These are phyloP conservation scores for Silurus asotus DNA, from an alignment of 2,113 vertebrate genomes.

Conservation along the genomic window DNA sequence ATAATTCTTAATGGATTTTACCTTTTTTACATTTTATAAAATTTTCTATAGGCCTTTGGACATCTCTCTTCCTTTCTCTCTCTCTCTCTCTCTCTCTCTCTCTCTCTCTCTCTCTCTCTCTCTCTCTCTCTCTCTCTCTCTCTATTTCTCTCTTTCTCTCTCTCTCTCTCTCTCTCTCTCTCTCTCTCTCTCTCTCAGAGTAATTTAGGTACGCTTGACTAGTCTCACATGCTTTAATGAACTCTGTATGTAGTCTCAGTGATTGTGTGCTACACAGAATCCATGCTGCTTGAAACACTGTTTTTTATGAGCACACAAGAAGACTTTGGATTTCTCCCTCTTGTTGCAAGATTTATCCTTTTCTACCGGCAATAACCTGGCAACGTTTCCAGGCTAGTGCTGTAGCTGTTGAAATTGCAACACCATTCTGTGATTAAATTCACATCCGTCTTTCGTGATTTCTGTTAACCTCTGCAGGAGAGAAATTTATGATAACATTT, in stretches of 20 bases:
- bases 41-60: not conserved
- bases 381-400: not conserved
- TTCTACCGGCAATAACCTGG: not conserved
- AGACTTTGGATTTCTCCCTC: slow-evolving; percentile 1
- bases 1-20: not conserved
- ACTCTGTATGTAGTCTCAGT: not conserved
- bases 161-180: slow-evolving; percentile 22
- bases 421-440: not conserved
- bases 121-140: slow-evolving; percentile 12
- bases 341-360: not conserved
- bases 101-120: slow-evolving; percentile 10
- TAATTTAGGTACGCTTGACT: not conserved
- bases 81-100: slow-evolving; percentile 23
- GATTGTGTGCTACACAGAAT: not conserved
- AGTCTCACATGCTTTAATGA: slow-evolving; percentile 4
- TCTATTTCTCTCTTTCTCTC: not conserved
- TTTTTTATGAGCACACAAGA: not conserved
- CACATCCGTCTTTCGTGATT: not conserved
- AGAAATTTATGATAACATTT: slow-evolving; percentile 11
- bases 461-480: slow-evolving; percentile 6
- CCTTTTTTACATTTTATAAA: not conserved
- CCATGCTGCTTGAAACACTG: not conserved
- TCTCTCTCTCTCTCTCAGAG: not conserved
- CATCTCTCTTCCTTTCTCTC: not conserved
- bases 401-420: not conserved